phyloP scores from a whole-genome alignment of 2,888 invertebrate species.

The Athalia cordata region DNA sequence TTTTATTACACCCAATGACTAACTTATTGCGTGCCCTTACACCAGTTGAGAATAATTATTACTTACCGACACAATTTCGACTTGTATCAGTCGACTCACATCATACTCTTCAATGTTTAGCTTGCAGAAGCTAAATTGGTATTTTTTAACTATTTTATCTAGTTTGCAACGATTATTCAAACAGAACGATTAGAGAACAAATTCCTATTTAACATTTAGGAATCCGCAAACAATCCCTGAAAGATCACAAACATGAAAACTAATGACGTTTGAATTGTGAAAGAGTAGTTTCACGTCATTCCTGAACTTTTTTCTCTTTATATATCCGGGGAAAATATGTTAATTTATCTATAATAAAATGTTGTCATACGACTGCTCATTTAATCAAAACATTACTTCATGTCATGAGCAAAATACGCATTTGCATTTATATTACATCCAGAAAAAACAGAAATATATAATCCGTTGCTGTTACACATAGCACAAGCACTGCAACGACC shows the following conservation, averaged over 20 bases:
- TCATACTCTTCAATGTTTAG: not conserved
- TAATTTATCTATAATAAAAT: not conserved
- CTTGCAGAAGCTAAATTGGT: conserved; percentile 30
- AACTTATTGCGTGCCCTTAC: conserved; percentile 19
- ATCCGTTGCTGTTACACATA: not conserved
- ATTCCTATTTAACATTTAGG: conserved; percentile 18
- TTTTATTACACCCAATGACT: conserved; percentile 37
- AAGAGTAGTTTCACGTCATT: conserved; percentile 26
- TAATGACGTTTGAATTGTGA: not conserved
- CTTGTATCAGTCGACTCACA: not conserved
- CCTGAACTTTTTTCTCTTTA: not conserved
- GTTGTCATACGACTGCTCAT: conserved; percentile 3
- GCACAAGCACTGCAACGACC: not conserved
- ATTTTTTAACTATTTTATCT: conserved; percentile 31
- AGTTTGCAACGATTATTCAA: conserved; percentile 6
- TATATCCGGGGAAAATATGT: not conserved
- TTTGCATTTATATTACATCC: not conserved
- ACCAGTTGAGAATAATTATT: conserved; percentile 13
- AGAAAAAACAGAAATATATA: conserved; percentile 7
- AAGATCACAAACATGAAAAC: not conserved
- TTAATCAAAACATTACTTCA: conserved; percentile 9
- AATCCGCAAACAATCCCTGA: not conserved
- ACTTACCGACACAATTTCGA: conserved; percentile 10
- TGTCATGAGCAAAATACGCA: not conserved
- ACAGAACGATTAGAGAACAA: not conserved